A percentile compares a stretch with the other conserved stretches of the same genome.
phyloP scores from a whole-genome alignment of 2,113 vertebrate genomes.

The Rhabdornis inornatus region DNA sequence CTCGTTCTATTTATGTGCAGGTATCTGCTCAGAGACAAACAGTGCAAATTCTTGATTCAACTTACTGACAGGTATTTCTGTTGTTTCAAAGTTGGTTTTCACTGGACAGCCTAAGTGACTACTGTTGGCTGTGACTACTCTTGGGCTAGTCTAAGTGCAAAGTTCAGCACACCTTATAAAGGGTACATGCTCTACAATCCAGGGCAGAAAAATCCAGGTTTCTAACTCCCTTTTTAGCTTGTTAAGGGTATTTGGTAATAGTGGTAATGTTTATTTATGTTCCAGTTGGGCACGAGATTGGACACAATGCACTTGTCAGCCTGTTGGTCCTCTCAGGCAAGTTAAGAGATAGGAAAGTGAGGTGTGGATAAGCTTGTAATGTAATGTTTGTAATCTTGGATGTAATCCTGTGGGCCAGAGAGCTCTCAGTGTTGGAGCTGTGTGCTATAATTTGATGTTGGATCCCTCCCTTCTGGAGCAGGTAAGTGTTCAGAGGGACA shows the following conservation, averaged over 20 bases:
- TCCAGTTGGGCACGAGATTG: neutral
- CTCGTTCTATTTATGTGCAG: neutral
- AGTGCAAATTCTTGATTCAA: neutral
- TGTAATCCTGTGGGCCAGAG: neutral
- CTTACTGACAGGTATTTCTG: neutral
- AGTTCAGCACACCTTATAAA: neutral
- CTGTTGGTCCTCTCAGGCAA: neutral
- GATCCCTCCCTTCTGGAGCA: neutral
- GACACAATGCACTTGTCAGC: neutral
- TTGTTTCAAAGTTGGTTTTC: neutral
- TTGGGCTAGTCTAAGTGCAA: neutral
- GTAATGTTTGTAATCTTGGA: neutral
- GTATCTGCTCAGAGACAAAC: neutral
- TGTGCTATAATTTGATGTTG: neutral
- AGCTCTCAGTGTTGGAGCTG: neutral
- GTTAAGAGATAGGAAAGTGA: neutral
- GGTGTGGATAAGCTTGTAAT: neutral
- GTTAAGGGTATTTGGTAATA: neutral
- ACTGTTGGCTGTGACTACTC: neutral
- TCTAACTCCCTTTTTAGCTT: neutral
- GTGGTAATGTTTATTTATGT: neutral
- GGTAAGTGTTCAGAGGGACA: neutral
- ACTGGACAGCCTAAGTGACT: neutral
- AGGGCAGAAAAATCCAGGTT: neutral
- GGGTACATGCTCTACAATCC: neutral